Evolutionary conservation across 2,797 vertebrate genomes (phyloP), one percentile per base, ranked within the genome.

Genomic region (Gallinago stenura): DNA sequence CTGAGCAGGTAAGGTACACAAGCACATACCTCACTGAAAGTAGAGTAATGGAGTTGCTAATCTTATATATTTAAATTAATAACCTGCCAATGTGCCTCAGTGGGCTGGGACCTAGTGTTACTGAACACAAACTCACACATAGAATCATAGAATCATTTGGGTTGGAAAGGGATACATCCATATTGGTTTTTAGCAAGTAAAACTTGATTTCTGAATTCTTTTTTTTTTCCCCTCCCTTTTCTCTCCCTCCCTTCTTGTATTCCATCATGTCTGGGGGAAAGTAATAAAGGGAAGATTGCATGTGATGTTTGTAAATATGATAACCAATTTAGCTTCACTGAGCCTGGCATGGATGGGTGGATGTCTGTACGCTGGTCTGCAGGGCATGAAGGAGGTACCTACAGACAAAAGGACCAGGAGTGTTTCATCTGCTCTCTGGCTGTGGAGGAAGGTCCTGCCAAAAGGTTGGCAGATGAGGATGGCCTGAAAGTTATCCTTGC

Each of bases 261-360:
- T 88, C 50, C n/a, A 35, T 31, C 16, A 17, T 31, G 25, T 33
- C 20, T 60, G 3, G 10, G 43, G 21, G 21, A 76, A 81, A 76
- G 16, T 48, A 73, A 10, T 35, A 41, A 85, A 21, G 10, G 17
- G 7, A 78, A 39, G 31, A 9, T 30, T 65, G 31, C 30, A 35
- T 1, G 0, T 48, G 21, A 31, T 56, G 4, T 57, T 58, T 73
- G 41, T 53, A 70, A 82, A 90, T 25, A 21, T 17, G 30, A 24
- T 56, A 65, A 26, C 20, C 39, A 39, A 71, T 26, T 21, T 64
- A 39, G 15, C 28, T 48, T 69, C 50, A 7, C 7, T 50, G 51
- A 60, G 20, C 0, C 0, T 70, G 66, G 26, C 22, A 70, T 0
- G 0, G 57, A 65, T 30, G 37, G 48, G 7, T 76, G 61, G 45